Conservation (phyloP, 2,113 vertebrate genomes). For the Alectura lathami region DNA sequence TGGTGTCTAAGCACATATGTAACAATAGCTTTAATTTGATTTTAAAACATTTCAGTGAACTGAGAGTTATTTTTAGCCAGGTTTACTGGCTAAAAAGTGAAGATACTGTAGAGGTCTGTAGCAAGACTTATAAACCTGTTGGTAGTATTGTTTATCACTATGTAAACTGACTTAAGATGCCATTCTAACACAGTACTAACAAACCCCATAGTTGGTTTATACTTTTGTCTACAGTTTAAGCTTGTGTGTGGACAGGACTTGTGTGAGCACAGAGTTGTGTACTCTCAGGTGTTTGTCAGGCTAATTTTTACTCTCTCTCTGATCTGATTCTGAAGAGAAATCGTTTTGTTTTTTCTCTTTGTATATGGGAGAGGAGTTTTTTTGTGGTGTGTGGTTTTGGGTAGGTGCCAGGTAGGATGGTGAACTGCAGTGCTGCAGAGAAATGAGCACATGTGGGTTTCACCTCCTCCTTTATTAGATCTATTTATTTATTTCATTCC, state of each 20-base stretch:
- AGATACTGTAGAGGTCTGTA: neutral
- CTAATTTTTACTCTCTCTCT: neutral
- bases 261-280: neutral
- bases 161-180: neutral
- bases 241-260: neutral
- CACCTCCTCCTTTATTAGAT: neutral
- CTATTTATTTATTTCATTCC: neutral
- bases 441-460: neutral
- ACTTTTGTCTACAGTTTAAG: neutral
- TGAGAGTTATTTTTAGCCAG: neutral
- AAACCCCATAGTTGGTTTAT: neutral
- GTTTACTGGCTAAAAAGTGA: neutral
- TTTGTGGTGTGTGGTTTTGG: neutral
- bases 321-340: neutral
- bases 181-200: neutral
- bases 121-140: neutral
- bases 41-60: neutral
- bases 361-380: neutral
- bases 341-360: neutral
- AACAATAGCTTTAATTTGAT: neutral
- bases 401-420: neutral
- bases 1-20: neutral
- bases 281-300: neutral
- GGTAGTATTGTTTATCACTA: neutral
- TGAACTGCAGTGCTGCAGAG: neutral